Base-by-base conservation (phyloP, 2,888 invertebrate genomes). In the Cyaniris semiargus region DNA sequence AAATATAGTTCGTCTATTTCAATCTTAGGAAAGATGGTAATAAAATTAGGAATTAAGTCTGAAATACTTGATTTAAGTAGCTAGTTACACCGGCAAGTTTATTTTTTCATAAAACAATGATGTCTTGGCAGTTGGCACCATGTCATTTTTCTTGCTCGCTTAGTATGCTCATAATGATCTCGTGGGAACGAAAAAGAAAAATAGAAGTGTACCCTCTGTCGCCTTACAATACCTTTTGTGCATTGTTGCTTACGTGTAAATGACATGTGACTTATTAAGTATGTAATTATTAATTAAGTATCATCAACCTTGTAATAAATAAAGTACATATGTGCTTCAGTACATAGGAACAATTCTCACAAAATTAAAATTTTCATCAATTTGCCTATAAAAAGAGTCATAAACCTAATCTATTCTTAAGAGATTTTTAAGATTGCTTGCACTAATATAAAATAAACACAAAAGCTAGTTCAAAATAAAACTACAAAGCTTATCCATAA, bases 181-280 rank as follows among this genome's bases (percentile, higher is more conserved):
- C 60, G 60, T 60, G 60, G 60, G 60, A 60, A 60, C 60, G 60
- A 60, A 60, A 60, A 60, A 60, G 60, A 60, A 60, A 60, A 60
- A 60, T 60, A 4, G 60, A 60, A 10, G 60, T 58, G 58, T 58
- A 13, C 13, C 23, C 60, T 60, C 21, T 23, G 60, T 23, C 21
- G 21, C 60, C 21, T 60, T 3, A 60, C 60, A 60, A 60, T 60
- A 60, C 60, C 60, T 60, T 60, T 60, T 60, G 60, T 60, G 60
- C 60, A 60, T 60, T 60, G 60, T 60, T 23, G 60, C 21, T 23
- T 8, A 60, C 60, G 23, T 60, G 60, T 60, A 23, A 60, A 13
- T 60, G 8, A 60, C 60, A 60, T 23, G 13, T 60, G 4, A 23
- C 60, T 60, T 53, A 53, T 53, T 53, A 53, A 18, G 53, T 53